These are phyloP conservation scores for Cydia fagiglandana DNA, from an alignment of 1,140 invertebrate species.

Conservation along the genomic window DNA sequence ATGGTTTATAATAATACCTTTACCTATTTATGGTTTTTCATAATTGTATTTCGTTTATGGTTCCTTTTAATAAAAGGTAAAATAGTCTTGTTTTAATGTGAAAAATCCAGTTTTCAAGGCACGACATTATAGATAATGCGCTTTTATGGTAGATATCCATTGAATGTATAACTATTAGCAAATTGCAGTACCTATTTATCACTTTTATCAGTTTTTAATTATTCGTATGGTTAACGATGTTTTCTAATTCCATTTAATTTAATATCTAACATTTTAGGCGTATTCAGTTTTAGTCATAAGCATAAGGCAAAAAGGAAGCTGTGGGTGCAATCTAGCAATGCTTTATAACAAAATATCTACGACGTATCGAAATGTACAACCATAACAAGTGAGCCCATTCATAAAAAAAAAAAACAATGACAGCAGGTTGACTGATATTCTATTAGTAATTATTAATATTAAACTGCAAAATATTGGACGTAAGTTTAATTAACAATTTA, in stretches of 20 bases:
- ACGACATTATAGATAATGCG: background rate
- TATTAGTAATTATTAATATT: conserved; percentile 38
- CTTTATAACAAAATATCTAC: too few species aligned
- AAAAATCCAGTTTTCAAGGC: background rate
- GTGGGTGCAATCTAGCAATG: background rate
- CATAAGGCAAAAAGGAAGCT: background rate
- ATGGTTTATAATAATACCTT: conserved; percentile 17
- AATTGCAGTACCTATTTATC: background rate
- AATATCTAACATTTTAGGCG: background rate
- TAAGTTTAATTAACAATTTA: conserved; percentile 11
- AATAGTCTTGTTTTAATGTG: conserved; percentile 7
- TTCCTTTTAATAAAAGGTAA: background rate
- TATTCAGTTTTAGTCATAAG: background rate
- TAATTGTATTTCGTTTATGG: conserved; percentile 9
- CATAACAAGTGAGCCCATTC: too few species aligned
- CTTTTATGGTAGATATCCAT: background rate
- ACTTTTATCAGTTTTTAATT: conserved; percentile 12
- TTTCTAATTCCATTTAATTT: background rate
- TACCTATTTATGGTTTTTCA: conserved; percentile 8
- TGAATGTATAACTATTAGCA: conserved; percentile 2
- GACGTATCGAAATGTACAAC: background rate
- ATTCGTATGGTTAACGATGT: background rate
- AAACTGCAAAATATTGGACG: conserved; percentile 34
- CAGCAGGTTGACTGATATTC: background rate
- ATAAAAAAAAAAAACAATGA: too few species aligned